phyloP scores from a whole-genome alignment of 37 sponge, comb jelly and placozoan species.

The Halisarca cf. caerulea region DNA sequence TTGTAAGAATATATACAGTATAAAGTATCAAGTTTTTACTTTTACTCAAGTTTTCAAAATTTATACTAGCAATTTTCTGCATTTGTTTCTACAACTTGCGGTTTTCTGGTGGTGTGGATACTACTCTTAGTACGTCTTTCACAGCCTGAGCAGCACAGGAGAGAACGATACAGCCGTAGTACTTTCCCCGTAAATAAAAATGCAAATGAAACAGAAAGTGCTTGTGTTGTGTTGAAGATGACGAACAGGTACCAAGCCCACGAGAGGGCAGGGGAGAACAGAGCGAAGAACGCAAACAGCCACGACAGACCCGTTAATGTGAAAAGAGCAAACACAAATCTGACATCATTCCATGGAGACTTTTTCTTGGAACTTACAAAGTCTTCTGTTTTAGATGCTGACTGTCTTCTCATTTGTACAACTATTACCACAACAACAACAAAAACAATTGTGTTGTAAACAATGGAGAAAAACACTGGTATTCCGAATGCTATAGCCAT shows the following conservation, averaged over 20 bases:
- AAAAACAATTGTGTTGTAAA: conserved; percentile 30
- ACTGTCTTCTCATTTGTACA: background rate
- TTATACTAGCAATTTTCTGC: no score
- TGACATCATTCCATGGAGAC: background rate
- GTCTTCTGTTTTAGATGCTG: background rate
- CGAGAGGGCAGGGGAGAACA: background rate
- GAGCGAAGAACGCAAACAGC: conserved; percentile 53
- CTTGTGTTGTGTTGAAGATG: conserved; percentile 51
- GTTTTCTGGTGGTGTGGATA: no score
- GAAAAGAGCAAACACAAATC: conserved; percentile 22
- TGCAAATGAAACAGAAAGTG: conserved; percentile 18
- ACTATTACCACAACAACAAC: background rate
- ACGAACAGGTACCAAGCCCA: conserved; percentile 62
- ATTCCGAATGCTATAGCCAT: conserved; percentile 36
- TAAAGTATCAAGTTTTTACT: no score
- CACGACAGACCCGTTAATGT: conserved; percentile 45
- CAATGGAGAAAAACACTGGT: conserved; percentile 23
- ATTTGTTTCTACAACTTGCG: no score
- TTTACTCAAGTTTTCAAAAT: no score
- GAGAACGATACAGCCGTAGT: conserved; percentile 8
- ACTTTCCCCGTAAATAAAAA: conserved; percentile 36
- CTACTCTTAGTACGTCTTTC: no score
- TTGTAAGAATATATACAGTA: no score
- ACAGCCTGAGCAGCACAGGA: no score
- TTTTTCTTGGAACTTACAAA: no score